Conservation (phyloP, 1,140 invertebrate genomes). For the Bathynomus jamesi region DNA sequence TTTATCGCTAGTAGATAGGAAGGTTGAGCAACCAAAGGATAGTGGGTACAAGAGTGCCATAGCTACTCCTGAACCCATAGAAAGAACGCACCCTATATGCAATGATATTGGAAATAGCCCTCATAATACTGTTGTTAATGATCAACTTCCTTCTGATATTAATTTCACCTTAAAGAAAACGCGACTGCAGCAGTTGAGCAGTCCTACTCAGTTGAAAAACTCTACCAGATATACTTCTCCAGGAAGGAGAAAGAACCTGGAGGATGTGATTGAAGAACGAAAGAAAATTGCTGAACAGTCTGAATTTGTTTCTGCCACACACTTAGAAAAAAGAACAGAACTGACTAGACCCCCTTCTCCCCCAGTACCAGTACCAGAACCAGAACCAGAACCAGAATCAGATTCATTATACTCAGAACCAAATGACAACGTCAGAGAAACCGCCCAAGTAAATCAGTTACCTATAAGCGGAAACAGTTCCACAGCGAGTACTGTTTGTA, state of each 20-base stretch:
- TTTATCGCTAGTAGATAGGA: neutral
- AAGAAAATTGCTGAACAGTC: constrained; percentile 29
- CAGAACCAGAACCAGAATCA: constrained; percentile 4
- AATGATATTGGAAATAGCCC: constrained; percentile 25
- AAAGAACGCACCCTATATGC: constrained; percentile 19
- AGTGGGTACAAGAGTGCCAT: constrained; percentile 38
- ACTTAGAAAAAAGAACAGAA: constrained; percentile 1
- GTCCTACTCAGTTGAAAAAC: constrained; percentile 14
- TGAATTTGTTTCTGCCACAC: neutral
- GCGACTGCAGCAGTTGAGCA: constrained; percentile 13
- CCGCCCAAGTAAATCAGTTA: constrained; percentile 11
- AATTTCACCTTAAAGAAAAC: neutral
- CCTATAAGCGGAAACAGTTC: constrained; percentile 1
- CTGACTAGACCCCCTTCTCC: constrained; percentile 2
- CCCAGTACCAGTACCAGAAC: neutral
- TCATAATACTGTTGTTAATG: constrained; percentile 22
- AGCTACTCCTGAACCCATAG: constrained; percentile 34
- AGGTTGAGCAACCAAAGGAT: constrained; percentile 35
- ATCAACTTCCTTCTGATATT: constrained; percentile 15
- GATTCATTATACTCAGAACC: constrained; percentile 15
- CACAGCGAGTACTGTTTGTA: neutral
- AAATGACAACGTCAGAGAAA: neutral
- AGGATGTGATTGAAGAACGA: constrained; percentile 29
- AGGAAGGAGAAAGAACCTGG: constrained; percentile 23
- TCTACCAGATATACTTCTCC: constrained; percentile 21